Evolutionary conservation across 1,140 invertebrate species (phyloP).

Genomic region (Drosophila kanapiae): DNA sequence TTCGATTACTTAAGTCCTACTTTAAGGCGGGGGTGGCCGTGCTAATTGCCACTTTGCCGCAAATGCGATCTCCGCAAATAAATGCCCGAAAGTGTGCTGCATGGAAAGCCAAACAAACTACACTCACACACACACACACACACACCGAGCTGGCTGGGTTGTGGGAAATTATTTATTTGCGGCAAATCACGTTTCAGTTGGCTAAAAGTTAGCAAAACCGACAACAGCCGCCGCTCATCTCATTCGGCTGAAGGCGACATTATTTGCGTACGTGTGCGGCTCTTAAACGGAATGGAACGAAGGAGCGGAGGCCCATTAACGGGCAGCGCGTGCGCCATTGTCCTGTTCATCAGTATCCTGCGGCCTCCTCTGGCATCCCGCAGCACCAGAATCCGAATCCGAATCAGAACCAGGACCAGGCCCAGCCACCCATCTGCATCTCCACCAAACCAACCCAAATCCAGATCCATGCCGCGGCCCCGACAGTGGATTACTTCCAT

Average conservation of each 20-base stretch:
- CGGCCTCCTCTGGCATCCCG: neutral
- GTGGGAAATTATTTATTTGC: slow-evolving; percentile 60
- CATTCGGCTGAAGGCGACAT: slow-evolving; percentile 55
- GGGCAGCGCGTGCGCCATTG: slow-evolving; percentile 61
- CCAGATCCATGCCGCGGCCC: neutral
- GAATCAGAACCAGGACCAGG: neutral
- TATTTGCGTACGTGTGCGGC: slow-evolving; percentile 63
- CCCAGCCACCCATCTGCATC: too few species aligned
- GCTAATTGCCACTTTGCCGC: slow-evolving; percentile 49
- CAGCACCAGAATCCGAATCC: neutral
- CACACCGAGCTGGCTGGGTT: neutral
- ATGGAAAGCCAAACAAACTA: slow-evolving; percentile 46
- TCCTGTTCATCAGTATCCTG: slow-evolving; percentile 37
- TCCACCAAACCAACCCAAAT: neutral
- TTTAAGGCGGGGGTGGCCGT: slow-evolving; percentile 27
- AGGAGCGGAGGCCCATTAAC: slow-evolving; percentile 47
- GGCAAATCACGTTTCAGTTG: slow-evolving; percentile 64
- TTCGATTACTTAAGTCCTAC: slow-evolving; percentile 38
- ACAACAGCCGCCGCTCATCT: slow-evolving; percentile 46
- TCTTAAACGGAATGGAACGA: slow-evolving; percentile 31
- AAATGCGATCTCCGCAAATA: slow-evolving; percentile 50
- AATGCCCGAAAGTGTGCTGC: slow-evolving; percentile 42
- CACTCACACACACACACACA: neutral
- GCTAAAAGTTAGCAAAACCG: slow-evolving; percentile 61
- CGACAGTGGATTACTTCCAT: slow-evolving; percentile 52